These are phyloP conservation scores for Miichthys miiuy DNA, from an alignment of 2,797 vertebrate genomes.

Conservation along the genomic window DNA sequence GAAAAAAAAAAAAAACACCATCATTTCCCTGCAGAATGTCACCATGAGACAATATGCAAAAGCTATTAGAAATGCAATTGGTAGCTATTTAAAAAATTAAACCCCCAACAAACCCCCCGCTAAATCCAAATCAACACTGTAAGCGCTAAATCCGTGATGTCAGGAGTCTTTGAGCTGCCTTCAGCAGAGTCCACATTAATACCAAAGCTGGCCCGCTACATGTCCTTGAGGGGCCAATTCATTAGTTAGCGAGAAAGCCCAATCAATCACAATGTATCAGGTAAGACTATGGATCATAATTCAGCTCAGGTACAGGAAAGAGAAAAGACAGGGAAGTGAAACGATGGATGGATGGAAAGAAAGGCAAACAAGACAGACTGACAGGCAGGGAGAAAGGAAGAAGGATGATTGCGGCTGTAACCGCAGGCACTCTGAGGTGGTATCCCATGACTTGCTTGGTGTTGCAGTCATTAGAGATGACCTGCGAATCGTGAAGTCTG, in stretches of 20 bases:
- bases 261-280: constrained; percentile 77
- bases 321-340: constrained; percentile 55
- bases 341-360: constrained; percentile 51
- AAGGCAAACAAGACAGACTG: constrained; percentile 60
- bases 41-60: constrained; percentile 39
- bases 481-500: constrained; percentile 19
- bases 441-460: constrained; percentile 28
- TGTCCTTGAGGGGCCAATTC: constrained; percentile 82
- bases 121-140: constrained; percentile 71
- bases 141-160: constrained; percentile 70
- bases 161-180: constrained; percentile 74
- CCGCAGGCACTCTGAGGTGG: constrained; percentile 22
- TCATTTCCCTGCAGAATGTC: constrained; percentile 10
- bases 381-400: constrained; percentile 39
- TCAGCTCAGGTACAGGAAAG: constrained; percentile 69
- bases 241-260: constrained; percentile 78
- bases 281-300: constrained; percentile 69
- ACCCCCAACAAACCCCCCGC: constrained; percentile 41
- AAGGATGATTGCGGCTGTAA: constrained; percentile 57
- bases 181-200: constrained; percentile 72
- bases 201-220: constrained; percentile 60
- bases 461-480: constrained; percentile 45
- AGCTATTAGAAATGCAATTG: constrained; percentile 52
- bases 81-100: constrained; percentile 63
- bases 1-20: neutral